Base-by-base conservation (phyloP, 2,888 invertebrate genomes). In the Ophioninae sp. region DNA sequence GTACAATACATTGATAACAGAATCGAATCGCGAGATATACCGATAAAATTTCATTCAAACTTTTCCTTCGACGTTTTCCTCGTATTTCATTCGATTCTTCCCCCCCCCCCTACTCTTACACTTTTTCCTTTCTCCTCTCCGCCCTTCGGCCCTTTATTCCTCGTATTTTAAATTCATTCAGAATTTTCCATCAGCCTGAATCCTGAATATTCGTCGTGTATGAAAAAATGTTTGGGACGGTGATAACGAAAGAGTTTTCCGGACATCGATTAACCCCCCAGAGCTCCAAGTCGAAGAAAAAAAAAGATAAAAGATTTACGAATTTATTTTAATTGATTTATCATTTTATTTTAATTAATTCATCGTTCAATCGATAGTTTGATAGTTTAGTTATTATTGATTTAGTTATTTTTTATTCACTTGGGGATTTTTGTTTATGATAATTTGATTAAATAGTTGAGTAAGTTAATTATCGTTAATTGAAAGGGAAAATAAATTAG, bases 11-110 rank as follows among this genome's bases (percentile, higher is more conserved):
- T 7, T 56, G 6, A 72, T 22, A 58, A 75, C 63, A 78, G 63
- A 39, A 68, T 71, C 63, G 76, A 68, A 80, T 56, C 68, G 74
- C 79, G 79, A 76, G 68, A 89, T 86, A 87, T 87, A 87, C 87
- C 89, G 90, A 92, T 92, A 91, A 91, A 92, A 92, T 92, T 92
- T 90, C 90, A 91, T 91, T 91, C 90, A 90, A 90, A 89, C 89
- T 88, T 88, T 86, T 83, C 80, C 86, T 76, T 83, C 81, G 79
- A 73, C 73, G 81, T 71, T 68, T 85, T 79, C 77, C 67, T 68
- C 74, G 67, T 74, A 77, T 73, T 78, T 79, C 81, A 77, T 81
- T 83, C 79, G 56, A 76, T 80, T 80, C 13, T 65, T 65, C 59
- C 69, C 37, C 72, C 10, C 59, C 17, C n/a, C 37, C 41, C 37